Evolutionary conservation across 1,140 invertebrate genomes (phyloP), one percentile per base, ranked within the genome.

Genomic region (Myzus persicae): DNA sequence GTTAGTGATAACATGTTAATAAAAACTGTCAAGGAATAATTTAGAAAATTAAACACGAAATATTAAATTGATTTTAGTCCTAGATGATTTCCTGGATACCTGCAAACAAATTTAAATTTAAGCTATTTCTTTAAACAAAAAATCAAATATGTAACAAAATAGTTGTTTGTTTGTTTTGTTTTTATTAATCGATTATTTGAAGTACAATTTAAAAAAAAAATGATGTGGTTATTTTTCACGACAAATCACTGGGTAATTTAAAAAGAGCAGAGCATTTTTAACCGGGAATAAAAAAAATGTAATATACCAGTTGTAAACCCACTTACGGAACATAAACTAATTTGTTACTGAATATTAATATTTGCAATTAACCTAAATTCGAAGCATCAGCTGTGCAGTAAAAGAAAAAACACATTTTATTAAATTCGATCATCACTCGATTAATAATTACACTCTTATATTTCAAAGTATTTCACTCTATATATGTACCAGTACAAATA

Each of bases 331-430:
- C 1, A 46, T 59, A 90, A 91, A 81, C 90, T 91, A 91, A 91
- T 82, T 91, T 91, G 38, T 91, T 82, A 81, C 90, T 42, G 42
- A 91, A 91, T 76, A 76, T 91, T 91, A 91, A 91, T 46, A 81
- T 91, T 91, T 76, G n/a, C 44, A 82, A 91, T 91, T 91, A 82
- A 91, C 90, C 6, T 91, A 46, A 44, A 82, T 24, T 91, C 22
- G 26, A 5, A 46, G 20, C 42, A 67, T 44, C 38, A n/a, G 24
- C 88, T 46, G 38, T 38, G 31, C 44, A 24, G 18, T 40, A 40
- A 38, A 59, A 67, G 1, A 18, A 42, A 90, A 38, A 91, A 46
- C 6, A 48, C 44, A n/a, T 91, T 91, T 76, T 38, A 46, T 46
- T 89, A 89, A 51, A 46, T 81, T 36, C 20, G 24, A 3, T 22